A percentile compares a stretch with the other conserved stretches of the same genome.
Conservation (phyloP, 1,140 invertebrate species). For the Caenorhabditis remanei region DNA sequence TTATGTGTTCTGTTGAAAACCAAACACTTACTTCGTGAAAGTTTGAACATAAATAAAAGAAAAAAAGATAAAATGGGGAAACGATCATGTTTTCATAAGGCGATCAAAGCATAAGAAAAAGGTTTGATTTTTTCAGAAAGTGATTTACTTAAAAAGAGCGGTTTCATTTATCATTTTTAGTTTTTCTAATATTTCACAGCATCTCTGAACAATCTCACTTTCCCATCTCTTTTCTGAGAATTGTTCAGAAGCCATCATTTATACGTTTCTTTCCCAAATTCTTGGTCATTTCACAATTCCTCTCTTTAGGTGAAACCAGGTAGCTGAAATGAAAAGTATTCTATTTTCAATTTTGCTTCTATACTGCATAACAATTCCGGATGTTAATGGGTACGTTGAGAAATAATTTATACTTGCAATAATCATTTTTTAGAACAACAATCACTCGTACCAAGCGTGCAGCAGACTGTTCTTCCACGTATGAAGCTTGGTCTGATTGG, state of each 20-base stretch:
- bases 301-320: too few relatives aligned
- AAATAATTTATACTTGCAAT: neutral
- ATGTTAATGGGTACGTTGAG: too few relatives aligned
- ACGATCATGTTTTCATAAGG: neutral
- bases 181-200: neutral
- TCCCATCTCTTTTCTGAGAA: too few relatives aligned
- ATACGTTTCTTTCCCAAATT: too few relatives aligned
- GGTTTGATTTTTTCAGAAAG: neutral
- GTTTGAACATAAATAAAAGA: neutral
- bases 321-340: too few relatives aligned
- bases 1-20: neutral
- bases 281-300: too few relatives aligned
- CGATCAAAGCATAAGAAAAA: slow-evolving; percentile 13
- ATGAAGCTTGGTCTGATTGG: slow-evolving; percentile 2
- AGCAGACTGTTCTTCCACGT: neutral
- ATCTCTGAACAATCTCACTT: too few relatives aligned
- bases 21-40: neutral
- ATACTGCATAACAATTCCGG: too few relatives aligned
- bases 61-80: neutral
- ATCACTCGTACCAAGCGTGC: neutral
- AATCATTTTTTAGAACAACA: neutral
- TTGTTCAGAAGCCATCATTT: too few relatives aligned
- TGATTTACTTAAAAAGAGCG: neutral
- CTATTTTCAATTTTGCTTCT: too few relatives aligned
- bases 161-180: neutral